A percentile compares a stretch with the other conserved stretches of the same genome.
Evolutionary conservation across 2,113 vertebrate species (phyloP).

Genomic region (Solenodon paradoxus): DNA sequence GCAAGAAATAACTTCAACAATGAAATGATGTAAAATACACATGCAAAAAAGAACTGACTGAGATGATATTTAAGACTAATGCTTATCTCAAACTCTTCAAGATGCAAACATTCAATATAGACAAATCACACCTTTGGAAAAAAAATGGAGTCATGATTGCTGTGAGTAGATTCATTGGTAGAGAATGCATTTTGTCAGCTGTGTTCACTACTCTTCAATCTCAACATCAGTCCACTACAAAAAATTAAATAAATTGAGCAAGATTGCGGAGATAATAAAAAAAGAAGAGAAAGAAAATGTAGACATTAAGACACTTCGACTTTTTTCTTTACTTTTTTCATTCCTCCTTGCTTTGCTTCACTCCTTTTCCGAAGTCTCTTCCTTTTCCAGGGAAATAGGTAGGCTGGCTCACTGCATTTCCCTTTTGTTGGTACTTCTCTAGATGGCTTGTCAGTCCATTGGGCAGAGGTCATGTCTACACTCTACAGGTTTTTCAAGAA

Average conservation of each 20-base stretch:
- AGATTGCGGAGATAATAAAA: neutral
- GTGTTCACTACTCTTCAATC: neutral
- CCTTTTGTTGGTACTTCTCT: neutral
- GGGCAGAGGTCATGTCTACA: constrained; percentile 46
- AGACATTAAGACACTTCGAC: too few relatives aligned
- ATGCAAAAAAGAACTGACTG: neutral
- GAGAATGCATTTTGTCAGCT: neutral
- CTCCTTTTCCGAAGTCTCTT: neutral
- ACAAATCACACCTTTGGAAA: too few relatives aligned
- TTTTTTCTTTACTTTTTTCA: neutral
- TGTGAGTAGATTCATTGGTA: neutral
- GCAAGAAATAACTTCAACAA: neutral
- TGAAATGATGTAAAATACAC: neutral
- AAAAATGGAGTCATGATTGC: too few relatives aligned
- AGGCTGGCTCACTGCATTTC: neutral
- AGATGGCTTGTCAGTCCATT: constrained; percentile 1
- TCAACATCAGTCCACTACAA: neutral
- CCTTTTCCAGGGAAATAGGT: neutral
- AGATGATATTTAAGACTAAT: neutral
- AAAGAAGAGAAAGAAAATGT: neutral
- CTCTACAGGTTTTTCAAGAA: constrained; percentile 48
- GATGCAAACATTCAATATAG: neutral
- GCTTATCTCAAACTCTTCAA: neutral
- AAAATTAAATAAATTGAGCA: neutral
- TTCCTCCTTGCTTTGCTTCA: neutral